These are phyloP conservation scores for Oplegnathus fasciatus DNA, from an alignment of 2,113 vertebrate species.

Conservation along the genomic window DNA sequence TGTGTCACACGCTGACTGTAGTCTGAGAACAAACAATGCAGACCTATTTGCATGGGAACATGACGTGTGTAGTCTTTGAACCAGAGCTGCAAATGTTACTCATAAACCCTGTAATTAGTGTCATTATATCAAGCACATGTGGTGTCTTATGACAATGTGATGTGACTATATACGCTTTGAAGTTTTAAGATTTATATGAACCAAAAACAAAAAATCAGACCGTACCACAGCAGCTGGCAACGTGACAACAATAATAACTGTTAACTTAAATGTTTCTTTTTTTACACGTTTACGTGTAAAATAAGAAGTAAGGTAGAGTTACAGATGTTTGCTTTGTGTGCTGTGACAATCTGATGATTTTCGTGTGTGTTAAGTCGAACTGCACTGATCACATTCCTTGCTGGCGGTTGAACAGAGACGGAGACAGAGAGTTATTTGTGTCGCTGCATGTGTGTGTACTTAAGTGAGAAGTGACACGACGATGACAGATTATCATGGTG, in stretches of 20 bases:
- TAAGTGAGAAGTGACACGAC: not conserved
- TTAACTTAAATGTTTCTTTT: not conserved
- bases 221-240: not conserved
- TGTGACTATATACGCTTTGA: not conserved
- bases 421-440: conserved; percentile 21
- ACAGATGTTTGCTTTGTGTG: not conserved
- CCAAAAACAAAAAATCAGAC: not conserved
- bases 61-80: conserved; percentile 1
- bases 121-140: not conserved
- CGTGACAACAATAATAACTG: not conserved
- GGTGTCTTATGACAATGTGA: not conserved
- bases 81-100: not conserved
- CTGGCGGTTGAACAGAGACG: conserved; percentile 11
- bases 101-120: not conserved
- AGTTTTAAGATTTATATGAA: not conserved
- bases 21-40: conserved; percentile 1
- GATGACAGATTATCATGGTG: conserved; percentile 22
- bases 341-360: conserved; percentile 23
- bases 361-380: conserved; percentile 16
- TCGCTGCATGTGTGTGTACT: conserved; percentile 11
- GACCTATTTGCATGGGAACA: not conserved
- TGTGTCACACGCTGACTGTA: conserved; percentile 16
- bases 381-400: conserved; percentile 67
- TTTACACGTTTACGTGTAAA: too few species aligned
- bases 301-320: not conserved